phyloP scores from a whole-genome alignment of 2,888 invertebrate genomes.

The Heliconius ismenius region DNA sequence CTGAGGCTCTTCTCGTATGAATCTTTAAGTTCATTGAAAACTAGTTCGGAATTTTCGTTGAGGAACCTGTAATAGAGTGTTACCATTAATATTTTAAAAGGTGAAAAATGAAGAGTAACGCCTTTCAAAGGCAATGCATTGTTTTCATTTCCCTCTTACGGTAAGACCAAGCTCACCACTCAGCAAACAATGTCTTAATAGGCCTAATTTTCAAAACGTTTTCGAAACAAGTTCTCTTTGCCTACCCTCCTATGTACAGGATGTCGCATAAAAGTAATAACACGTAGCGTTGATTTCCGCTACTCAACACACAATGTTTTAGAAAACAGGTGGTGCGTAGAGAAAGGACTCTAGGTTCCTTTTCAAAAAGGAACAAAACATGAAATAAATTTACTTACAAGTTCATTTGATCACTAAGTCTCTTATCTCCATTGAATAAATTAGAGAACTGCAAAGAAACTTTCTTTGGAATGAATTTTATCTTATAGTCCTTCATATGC shows the following conservation, averaged over 20 bases:
- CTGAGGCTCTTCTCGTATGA: conserved; percentile 87
- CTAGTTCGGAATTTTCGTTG: conserved; percentile 85
- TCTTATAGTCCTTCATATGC: conserved; percentile 83
- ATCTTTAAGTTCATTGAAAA: conserved; percentile 85
- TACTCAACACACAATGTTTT: no score
- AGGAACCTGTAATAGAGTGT: conserved; percentile 74
- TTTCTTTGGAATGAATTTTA: conserved; percentile 83
- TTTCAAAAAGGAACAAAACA: no score
- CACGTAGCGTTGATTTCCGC: no score
- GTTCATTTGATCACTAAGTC: conserved; percentile 85
- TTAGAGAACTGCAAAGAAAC: conserved; percentile 85
- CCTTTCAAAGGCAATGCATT: no score
- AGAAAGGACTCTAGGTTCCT: neutral
- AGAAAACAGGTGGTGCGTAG: no score
- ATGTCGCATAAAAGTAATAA: no score
- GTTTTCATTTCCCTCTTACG: no score
- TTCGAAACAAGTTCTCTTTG: no score
- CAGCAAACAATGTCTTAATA: no score
- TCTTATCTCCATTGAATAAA: conserved; percentile 84
- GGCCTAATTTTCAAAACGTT: no score
- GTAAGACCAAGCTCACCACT: no score
- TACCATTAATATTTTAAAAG: neutral
- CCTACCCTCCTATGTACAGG: no score
- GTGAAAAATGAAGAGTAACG: neutral
- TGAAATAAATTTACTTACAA: conserved; percentile 55